phyloP scores from a whole-genome alignment of 2,888 invertebrate genomes.

The Nomada lathburiana region DNA sequence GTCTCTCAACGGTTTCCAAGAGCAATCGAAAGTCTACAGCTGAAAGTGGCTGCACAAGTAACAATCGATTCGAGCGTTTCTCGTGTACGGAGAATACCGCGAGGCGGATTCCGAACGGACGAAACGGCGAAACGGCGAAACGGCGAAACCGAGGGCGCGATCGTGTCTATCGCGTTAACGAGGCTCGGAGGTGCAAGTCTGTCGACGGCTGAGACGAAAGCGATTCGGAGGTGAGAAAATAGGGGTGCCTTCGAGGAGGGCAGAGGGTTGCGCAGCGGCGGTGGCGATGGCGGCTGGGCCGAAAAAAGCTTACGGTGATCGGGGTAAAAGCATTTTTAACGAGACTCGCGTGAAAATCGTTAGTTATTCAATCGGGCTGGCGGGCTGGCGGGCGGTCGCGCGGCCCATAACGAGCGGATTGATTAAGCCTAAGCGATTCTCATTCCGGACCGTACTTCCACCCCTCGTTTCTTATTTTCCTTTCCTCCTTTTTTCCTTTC shows the following conservation, averaged over 20 bases:
- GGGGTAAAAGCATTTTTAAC: slow-evolving; percentile 76
- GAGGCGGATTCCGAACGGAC: background rate
- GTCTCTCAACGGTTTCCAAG: too few relatives aligned
- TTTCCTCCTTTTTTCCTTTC: slow-evolving; percentile 63
- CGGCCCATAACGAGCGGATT: slow-evolving; percentile 74
- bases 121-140: background rate
- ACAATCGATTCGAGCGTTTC: too few relatives aligned
- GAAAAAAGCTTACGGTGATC: slow-evolving; percentile 58
- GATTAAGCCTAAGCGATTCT: slow-evolving; percentile 73
- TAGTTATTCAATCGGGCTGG: slow-evolving; percentile 73
- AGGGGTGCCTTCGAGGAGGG: slow-evolving; percentile 18
- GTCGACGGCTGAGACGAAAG: slow-evolving; percentile 20
- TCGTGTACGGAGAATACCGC: too few relatives aligned
- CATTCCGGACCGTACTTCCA: slow-evolving; percentile 46
- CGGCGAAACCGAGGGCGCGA: background rate
- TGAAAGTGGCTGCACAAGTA: too few relatives aligned
- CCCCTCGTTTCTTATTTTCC: slow-evolving; percentile 42
- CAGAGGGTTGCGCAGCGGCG: background rate
- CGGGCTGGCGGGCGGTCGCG: slow-evolving; percentile 27
- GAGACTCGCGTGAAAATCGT: slow-evolving; percentile 75
- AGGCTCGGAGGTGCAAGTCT: slow-evolving; percentile 12
- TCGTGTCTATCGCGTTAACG: slow-evolving; percentile 22
- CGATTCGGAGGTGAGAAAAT: slow-evolving; percentile 16
- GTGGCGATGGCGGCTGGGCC: slow-evolving; percentile 19
- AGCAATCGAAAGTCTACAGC: too few relatives aligned